Conservation (phyloP, 1,140 invertebrate genomes). For the Samia ricini region DNA sequence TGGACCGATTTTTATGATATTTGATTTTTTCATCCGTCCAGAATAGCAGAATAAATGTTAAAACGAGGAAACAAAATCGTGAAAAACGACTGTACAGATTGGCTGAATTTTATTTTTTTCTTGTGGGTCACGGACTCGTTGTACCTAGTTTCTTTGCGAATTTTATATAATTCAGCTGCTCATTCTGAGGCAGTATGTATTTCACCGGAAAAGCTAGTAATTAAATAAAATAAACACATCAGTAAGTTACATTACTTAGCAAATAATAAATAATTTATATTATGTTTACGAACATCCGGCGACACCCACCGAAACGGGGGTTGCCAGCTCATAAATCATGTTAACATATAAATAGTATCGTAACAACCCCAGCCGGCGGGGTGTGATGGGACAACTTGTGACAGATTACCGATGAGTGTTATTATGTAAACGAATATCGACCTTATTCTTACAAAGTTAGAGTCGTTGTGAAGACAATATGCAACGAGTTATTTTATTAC, state of each 20-base stretch:
- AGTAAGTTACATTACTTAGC: background rate
- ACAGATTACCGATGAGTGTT: conserved; percentile 49
- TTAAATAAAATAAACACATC: background rate
- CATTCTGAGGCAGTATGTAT: no score
- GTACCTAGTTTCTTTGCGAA: no score
- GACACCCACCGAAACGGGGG: conserved; percentile 20
- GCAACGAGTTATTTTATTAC: conserved; percentile 57
- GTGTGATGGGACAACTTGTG: conserved; percentile 52
- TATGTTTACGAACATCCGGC: background rate
- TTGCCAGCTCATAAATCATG: conserved; percentile 67
- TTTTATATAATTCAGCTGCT: no score
- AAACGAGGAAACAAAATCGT: no score
- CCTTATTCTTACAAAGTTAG: conserved; percentile 21
- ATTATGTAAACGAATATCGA: conserved; percentile 15
- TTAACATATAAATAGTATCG: conserved; percentile 70
- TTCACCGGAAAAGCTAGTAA: background rate
- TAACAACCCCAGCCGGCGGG: conserved; percentile 48
- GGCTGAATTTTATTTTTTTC: no score
- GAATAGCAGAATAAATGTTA: no score
- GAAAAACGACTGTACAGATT: no score
- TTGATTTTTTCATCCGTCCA: no score
- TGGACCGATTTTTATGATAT: no score
- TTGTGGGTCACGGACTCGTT: no score
- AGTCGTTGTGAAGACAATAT: conserved; percentile 16
- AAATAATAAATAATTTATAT: background rate